Base-by-base conservation (phyloP, 2,888 invertebrate genomes). In the Pilophorus perplexus region DNA sequence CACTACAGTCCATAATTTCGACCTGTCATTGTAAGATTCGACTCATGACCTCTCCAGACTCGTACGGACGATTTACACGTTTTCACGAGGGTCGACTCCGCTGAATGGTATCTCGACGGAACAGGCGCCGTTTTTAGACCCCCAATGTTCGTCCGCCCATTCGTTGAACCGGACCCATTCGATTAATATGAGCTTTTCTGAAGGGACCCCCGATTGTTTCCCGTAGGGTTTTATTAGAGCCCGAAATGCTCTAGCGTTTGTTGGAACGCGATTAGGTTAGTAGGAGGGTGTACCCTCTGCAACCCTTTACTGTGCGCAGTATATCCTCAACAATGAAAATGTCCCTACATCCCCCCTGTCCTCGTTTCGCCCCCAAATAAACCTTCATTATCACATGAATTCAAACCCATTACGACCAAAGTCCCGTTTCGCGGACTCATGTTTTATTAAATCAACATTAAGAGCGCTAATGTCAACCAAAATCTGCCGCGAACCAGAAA, bases 71-170 rank as follows among this genome's bases (percentile, higher is more conserved):
- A 59, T 59, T 40, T 59, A 59, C 59, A 27, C 59, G 59, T 42
- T 59, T 59, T 59, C 40, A 42, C 6, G 42, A 59, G 59, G 59
- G 23, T 54, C 33, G 42, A 12, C 48, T 33, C 38, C 25, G 20
- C 12, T 64, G 37, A 50, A 64, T 64, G 38, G 25, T 54, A 65
- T 65, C 64, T 65, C 25, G 48, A 44, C 40, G 38, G 64, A 40
- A 23, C 64, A 65, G 64, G 54, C 64, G 20, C 42, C 64, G 52
- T 65, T 65, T 65, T 65, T 65, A 54, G 54, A n/a, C 28, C 54
- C 10, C 2, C 18, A 55, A 33, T 38, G 38, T n/a, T n/a, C 18
- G 4, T 2, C 55, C 38, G 27, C 55, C 38, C 27, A 37, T 38
- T 38, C 28, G 4, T 25, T n/a, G 33, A 38, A 55, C 55, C 12